Conservation (phyloP, 2,797 vertebrate genomes). For the Paratrypauchen microcephalus region DNA sequence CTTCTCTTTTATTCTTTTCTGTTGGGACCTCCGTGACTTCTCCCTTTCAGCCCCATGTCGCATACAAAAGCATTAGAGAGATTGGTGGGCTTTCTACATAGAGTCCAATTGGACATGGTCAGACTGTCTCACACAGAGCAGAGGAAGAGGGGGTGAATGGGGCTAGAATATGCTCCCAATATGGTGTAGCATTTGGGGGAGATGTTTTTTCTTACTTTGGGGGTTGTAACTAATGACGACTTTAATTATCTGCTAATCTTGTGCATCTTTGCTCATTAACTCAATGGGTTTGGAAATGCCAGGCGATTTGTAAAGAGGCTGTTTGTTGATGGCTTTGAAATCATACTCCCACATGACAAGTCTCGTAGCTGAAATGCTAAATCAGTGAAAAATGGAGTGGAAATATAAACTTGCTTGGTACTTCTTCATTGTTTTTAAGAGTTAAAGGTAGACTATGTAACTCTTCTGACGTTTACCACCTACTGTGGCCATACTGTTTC, state of each 20-base stretch:
- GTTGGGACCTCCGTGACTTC: conserved; percentile 31
- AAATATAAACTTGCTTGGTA: neutral
- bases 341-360: neutral
- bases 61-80: conserved; percentile 65
- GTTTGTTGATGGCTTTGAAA: neutral
- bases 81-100: conserved; percentile 79
- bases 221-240: neutral
- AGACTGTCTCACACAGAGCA: conserved; percentile 73
- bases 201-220: conserved; percentile 6
- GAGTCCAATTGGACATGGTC: conserved; percentile 83
- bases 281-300: conserved; percentile 1
- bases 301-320: neutral
- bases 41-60: conserved; percentile 41
- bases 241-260: conserved; percentile 5
- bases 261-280: conserved; percentile 1
- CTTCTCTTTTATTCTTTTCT: conserved; percentile 17
- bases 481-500: neutral
- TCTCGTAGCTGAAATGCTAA: neutral
- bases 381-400: neutral
- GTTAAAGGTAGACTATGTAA: too few species aligned
- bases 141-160: conserved; percentile 44
- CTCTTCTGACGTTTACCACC: too few species aligned
- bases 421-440: too few species aligned
- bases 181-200: conserved; percentile 22
- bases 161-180: conserved; percentile 55